Evolutionary conservation across 1,140 invertebrate genomes (phyloP).

Genomic region (Achatina immaculata): DNA sequence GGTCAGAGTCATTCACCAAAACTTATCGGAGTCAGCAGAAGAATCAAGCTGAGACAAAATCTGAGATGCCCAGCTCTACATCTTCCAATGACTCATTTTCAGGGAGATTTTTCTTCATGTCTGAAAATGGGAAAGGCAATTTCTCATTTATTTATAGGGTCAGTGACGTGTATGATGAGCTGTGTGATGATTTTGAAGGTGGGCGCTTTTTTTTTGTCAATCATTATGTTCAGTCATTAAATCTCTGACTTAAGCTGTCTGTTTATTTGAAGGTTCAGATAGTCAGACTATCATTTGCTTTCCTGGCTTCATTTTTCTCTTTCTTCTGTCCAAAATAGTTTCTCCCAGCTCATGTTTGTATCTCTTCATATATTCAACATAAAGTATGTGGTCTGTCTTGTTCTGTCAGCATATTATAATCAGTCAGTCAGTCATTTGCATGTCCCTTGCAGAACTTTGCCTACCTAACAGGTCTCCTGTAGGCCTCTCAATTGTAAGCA

Average conservation of each 20-base stretch:
- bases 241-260: not conserved
- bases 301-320: not conserved
- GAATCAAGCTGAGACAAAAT: not conserved
- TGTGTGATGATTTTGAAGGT: not conserved
- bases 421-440: no score
- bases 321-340: not conserved
- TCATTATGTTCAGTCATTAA: not conserved
- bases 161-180: not conserved
- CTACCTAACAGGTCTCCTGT: no score
- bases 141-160: not conserved
- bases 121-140: not conserved
- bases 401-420: no score
- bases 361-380: not conserved
- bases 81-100: not conserved
- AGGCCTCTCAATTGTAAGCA: no score
- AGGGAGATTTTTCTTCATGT: not conserved
- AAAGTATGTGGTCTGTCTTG: not conserved
- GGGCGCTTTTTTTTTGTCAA: not conserved
- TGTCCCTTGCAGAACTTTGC: no score
- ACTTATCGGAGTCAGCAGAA: not conserved
- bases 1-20: conserved; percentile 9
- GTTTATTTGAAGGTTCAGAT: not conserved
- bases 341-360: not conserved
- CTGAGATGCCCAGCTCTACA: not conserved
- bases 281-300: not conserved